Evolutionary conservation across 2,888 invertebrate genomes (phyloP).

Genomic region (Parelbella ahira): DNA sequence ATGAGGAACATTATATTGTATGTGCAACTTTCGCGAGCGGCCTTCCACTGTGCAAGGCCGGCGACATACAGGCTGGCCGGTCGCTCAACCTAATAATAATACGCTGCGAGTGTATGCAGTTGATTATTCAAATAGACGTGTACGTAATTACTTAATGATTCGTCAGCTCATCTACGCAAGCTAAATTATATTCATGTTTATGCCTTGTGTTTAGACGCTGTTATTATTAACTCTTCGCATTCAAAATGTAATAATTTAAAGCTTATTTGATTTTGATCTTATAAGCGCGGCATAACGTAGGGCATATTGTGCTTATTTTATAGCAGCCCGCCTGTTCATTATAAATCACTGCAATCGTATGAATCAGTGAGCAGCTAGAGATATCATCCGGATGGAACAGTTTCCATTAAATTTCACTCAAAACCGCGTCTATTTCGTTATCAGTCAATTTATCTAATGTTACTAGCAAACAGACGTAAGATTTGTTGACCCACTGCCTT

Average conservation of each 20-base stretch:
- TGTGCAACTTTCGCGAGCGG: conserved; percentile 36
- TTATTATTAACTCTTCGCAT: too few species aligned
- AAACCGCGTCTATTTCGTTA: conserved; percentile 60
- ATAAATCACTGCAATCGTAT: conserved; percentile 51
- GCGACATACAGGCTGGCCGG: conserved; percentile 59
- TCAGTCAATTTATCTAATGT: conserved; percentile 74
- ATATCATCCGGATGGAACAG: conserved; percentile 55
- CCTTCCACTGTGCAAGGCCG: conserved; percentile 65
- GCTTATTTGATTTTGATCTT: too few species aligned
- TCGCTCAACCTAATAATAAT: conserved; percentile 36
- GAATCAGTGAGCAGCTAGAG: conserved; percentile 49
- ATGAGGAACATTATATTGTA: conserved; percentile 21
- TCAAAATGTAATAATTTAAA: too few species aligned
- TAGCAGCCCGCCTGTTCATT: conserved; percentile 34
- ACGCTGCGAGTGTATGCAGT: conserved; percentile 28
- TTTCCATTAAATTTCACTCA: conserved; percentile 66
- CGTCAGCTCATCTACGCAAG: not conserved
- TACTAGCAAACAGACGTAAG: conserved; percentile 50
- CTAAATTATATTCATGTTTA: not conserved
- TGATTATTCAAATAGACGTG: conserved; percentile 28
- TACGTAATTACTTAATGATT: conserved; percentile 16
- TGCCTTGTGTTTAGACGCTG: too few species aligned
- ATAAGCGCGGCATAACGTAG: too few species aligned
- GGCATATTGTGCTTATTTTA: conserved; percentile 31
- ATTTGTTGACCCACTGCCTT: conserved; percentile 61